phyloP scores from a whole-genome alignment of 2,888 invertebrate species.

The Timema cristinae region DNA sequence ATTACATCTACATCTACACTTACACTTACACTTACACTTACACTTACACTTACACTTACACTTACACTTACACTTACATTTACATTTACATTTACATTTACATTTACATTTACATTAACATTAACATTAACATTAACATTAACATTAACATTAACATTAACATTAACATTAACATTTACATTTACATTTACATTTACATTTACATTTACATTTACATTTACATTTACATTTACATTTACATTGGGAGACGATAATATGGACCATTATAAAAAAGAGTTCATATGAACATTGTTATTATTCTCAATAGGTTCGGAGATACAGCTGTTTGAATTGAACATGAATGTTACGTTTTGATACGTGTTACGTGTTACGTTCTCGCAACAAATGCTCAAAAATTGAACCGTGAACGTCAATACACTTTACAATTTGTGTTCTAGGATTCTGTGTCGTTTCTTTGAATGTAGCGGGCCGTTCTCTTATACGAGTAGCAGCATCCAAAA shows the following conservation, averaged over 20 bases:
- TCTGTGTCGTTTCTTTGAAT: too few relatives aligned
- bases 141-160: neutral
- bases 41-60: neutral
- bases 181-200: neutral
- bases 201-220: neutral
- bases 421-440: too few relatives aligned
- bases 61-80: neutral
- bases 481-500: too few relatives aligned
- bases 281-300: too few relatives aligned
- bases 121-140: neutral
- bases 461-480: too few relatives aligned
- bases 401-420: too few relatives aligned
- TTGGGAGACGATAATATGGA: neutral
- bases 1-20: constrained; percentile 10
- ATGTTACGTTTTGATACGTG: too few relatives aligned
- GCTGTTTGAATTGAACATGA: too few relatives aligned
- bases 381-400: too few relatives aligned
- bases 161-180: neutral
- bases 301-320: too few relatives aligned
- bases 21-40: neutral
- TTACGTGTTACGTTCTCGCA: too few relatives aligned
- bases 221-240: neutral
- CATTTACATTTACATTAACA: neutral
- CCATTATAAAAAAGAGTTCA: too few relatives aligned
- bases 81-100: neutral